Percentiles rank a stretch among this genome's conserved stretches.
These are phyloP conservation scores for Sepioteuthis lessoniana DNA, from an alignment of 2,888 invertebrate species.

Conservation along the genomic window DNA sequence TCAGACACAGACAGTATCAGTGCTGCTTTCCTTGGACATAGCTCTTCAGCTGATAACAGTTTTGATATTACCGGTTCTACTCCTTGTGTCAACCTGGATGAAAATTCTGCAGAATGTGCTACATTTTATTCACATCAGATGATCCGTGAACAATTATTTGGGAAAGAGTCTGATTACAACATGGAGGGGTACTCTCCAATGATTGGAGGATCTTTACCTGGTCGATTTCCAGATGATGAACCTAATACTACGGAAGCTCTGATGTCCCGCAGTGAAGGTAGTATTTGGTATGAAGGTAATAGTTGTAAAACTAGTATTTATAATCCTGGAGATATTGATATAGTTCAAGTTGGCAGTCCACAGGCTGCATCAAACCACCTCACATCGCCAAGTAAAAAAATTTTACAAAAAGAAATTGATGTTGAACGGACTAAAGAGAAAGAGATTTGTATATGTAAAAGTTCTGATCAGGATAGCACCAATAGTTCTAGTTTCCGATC, in stretches of 20 bases:
- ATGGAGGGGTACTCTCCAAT: slow-evolving; percentile 36
- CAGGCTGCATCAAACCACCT: not conserved
- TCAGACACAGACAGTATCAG: slow-evolving; percentile 46
- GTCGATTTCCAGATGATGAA: slow-evolving; percentile 34
- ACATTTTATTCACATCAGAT: slow-evolving; percentile 43
- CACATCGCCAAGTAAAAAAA: not conserved
- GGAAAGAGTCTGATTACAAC: slow-evolving; percentile 3
- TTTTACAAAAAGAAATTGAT: slow-evolving; percentile 20
- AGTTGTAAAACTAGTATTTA: slow-evolving; percentile 47
- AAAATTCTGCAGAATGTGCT: slow-evolving; percentile 45
- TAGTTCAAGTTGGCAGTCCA: not conserved
- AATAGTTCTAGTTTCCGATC: not conserved
- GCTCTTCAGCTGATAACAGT: not conserved
- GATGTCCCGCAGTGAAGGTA: slow-evolving; percentile 46
- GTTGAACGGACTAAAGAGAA: slow-evolving; percentile 25
- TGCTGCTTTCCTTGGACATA: slow-evolving; percentile 38
- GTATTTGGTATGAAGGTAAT: slow-evolving; percentile 40
- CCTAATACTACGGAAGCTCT: not conserved
- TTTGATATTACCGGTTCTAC: slow-evolving; percentile 37
- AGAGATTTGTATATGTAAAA: slow-evolving; percentile 25
- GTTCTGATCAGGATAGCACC: not conserved
- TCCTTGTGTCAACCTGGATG: slow-evolving; percentile 36
- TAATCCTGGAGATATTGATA: slow-evolving; percentile 36
- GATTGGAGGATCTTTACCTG: slow-evolving; percentile 35
- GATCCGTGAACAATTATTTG: slow-evolving; percentile 46